Conservation (phyloP, 2,888 invertebrate genomes). For the Hyppa rectilinea region DNA sequence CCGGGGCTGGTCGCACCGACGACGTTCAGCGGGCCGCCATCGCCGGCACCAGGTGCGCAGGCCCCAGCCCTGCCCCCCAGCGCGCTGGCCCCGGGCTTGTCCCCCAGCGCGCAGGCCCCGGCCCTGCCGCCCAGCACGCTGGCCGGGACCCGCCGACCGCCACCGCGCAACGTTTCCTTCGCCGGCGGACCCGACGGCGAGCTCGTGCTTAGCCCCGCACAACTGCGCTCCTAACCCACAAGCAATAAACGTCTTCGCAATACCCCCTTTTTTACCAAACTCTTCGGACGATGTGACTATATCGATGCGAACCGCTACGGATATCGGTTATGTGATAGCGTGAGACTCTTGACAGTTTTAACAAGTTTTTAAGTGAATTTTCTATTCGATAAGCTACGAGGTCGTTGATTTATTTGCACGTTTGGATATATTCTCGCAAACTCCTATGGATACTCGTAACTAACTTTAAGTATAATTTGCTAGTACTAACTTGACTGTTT, state of each 20-base stretch:
- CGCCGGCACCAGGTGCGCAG: slow-evolving; percentile 64
- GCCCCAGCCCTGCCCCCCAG: slow-evolving; percentile 55
- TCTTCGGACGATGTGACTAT: slow-evolving; percentile 77
- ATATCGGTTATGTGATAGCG: slow-evolving; percentile 79
- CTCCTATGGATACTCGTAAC: slow-evolving; percentile 78
- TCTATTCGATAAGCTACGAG: slow-evolving; percentile 78
- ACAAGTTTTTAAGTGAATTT: slow-evolving; percentile 78
- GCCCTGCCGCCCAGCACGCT: slow-evolving; percentile 62
- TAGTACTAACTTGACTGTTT: slow-evolving; percentile 72
- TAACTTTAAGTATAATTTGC: slow-evolving; percentile 78
- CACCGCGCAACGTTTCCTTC: slow-evolving; percentile 89
- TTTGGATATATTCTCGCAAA: slow-evolving; percentile 84
- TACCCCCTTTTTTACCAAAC: slow-evolving; percentile 71
- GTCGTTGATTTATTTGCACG: slow-evolving; percentile 85
- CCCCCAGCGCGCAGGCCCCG: slow-evolving; percentile 58
- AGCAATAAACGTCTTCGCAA: slow-evolving; percentile 83
- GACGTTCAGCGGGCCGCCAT: slow-evolving; percentile 61
- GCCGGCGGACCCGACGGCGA: slow-evolving; percentile 89
- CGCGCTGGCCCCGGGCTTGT: slow-evolving; percentile 62
- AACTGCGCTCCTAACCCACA: slow-evolving; percentile 90
- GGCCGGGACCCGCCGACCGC: slow-evolving; percentile 74
- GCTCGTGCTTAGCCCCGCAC: slow-evolving; percentile 92
- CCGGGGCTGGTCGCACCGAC: slow-evolving; percentile 41
- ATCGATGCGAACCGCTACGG: slow-evolving; percentile 70
- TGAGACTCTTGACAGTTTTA: slow-evolving; percentile 72